Conservation (phyloP, 2,113 vertebrate genomes). For the Pachycephala philippinensis region DNA sequence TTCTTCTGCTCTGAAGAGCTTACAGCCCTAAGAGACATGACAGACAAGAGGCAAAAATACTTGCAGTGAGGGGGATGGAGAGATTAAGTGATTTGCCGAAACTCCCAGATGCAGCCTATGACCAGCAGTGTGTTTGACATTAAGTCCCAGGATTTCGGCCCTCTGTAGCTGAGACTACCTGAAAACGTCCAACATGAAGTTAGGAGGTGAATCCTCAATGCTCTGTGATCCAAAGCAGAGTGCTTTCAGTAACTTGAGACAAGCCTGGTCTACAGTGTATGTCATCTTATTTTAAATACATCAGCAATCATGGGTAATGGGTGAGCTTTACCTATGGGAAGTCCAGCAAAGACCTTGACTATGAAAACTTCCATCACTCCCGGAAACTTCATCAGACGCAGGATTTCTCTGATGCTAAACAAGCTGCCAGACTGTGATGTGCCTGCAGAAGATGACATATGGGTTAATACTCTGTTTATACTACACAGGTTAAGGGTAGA, state of each 20-base stretch:
- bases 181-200: background rate
- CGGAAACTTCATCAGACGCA: conserved; percentile 81
- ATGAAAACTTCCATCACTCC: conserved; percentile 80
- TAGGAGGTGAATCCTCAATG: background rate
- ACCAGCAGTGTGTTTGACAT: background rate
- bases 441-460: conserved; percentile 11
- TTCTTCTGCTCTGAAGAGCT: background rate
- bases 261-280: background rate
- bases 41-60: background rate
- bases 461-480: background rate
- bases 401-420: conserved; percentile 84
- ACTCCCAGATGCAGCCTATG: background rate
- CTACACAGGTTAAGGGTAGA: background rate
- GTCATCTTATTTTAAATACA: background rate
- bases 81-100: background rate
- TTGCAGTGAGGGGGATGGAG: background rate
- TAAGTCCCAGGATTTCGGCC: background rate
- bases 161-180: background rate
- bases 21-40: background rate
- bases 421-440: conserved; percentile 55
- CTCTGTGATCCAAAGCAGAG: background rate
- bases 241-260: background rate
- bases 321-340: conserved; percentile 83
- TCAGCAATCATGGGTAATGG: background rate
- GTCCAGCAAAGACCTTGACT: conserved; percentile 82